These are phyloP conservation scores for Gorsachius goisagi DNA, from an alignment of 2,113 vertebrate genomes.

Conservation along the genomic window DNA sequence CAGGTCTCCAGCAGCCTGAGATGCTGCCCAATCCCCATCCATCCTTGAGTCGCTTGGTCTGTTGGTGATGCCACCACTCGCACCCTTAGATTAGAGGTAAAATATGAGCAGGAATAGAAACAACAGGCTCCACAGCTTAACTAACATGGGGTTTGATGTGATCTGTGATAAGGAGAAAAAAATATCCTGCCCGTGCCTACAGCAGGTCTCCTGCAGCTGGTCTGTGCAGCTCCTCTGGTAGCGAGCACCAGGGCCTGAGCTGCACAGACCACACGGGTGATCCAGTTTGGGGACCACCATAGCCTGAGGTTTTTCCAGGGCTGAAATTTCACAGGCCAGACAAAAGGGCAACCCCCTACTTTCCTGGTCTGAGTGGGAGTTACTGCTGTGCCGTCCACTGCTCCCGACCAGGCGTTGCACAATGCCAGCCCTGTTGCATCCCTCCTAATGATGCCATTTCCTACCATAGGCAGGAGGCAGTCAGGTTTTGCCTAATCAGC, in stretches of 20 bases:
- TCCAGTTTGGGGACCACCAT: neutral
- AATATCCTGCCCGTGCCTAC: neutral
- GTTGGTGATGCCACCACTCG: neutral
- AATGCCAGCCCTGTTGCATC: constrained; percentile 53
- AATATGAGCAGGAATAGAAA: neutral
- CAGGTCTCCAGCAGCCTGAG: accelerated
- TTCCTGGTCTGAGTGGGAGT: neutral
- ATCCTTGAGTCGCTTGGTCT: neutral
- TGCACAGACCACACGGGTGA: neutral
- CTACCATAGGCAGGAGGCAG: constrained; percentile 48
- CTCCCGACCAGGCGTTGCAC: neutral
- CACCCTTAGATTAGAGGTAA: neutral
- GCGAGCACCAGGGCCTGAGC: neutral
- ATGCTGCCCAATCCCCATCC: neutral
- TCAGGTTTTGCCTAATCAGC: constrained; percentile 67
- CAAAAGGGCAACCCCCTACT: neutral
- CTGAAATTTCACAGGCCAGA: neutral
- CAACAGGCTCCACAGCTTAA: accelerated
- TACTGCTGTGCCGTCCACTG: neutral
- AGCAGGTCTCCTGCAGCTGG: neutral
- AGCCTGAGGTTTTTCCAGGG: neutral
- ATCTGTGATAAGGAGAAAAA: neutral
- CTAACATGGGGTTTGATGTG: neutral
- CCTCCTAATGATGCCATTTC: constrained; percentile 73
- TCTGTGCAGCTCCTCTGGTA: neutral